Evolutionary conservation across 2,888 invertebrate genomes (phyloP), one percentile per base, ranked within the genome.

Genomic region (Platycheirus albimanus): DNA sequence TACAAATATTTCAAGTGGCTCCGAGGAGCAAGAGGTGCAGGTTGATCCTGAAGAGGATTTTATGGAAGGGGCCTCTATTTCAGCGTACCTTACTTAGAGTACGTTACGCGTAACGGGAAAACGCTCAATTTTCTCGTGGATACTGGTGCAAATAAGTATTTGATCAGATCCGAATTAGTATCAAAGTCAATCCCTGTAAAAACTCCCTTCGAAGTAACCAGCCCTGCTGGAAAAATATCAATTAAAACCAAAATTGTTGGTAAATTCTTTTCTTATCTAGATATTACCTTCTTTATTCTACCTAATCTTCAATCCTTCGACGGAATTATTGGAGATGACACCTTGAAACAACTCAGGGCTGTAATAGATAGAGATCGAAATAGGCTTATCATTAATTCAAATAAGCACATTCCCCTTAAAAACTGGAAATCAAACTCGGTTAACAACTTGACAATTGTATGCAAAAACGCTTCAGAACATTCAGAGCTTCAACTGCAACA

Each of bases 51-150:
- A 33, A 33, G 30, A 24, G 30, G 7, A 69, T 69, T 47, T 24
- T 58, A 69, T 69, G 47, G 5, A 6, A 33, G 69, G 10, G n/a
- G 54, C 54, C 43, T 67, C 30, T 10, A 54, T 67, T 54, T 45
- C 52, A 52, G 52, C 38, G 64, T 64, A 52, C 28, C 66, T 52
- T 52, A 66, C 54, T 10, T 45, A 45, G 54, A 56, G 56, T 69
- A 69, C 38, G 56, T 24, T 45, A 66, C 51, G 15, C 41, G 24
- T 17, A 24, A 51, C 11, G 51, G 38, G 19, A 66, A 66, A 51
- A 66, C 7, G 7, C 20, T 51, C 6, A 5, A 64, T 49, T 61
- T 47, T 19, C 43, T 58, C 17, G 19, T 43, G 30, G 41, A 58
- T 28, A 58, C 41, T 28, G 41, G 20, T 8, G 17, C 11, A 1